A percentile compares a stretch with the other conserved stretches of the same genome.
Evolutionary conservation across 2,797 vertebrate genomes (phyloP).

Genomic region (Knipowitschia caucasica): DNA sequence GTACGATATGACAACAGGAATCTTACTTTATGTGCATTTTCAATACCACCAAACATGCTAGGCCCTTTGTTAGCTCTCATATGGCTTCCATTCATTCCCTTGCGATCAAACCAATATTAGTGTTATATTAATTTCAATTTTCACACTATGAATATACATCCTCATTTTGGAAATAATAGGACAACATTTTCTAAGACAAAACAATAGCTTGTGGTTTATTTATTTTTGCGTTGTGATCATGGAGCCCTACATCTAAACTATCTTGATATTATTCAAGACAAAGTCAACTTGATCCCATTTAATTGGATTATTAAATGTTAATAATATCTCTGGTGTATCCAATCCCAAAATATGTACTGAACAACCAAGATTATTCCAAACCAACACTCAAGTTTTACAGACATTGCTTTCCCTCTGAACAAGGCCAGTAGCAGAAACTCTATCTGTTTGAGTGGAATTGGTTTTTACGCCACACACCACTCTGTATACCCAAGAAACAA

Average conservation of each 20-base stretch:
- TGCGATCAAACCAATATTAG: no score
- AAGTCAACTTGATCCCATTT: no score
- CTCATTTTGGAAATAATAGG: no score
- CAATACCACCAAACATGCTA: conserved; percentile 43
- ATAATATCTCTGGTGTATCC: conserved; percentile 20
- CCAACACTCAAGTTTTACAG: conserved; percentile 25
- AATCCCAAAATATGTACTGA: conserved; percentile 57
- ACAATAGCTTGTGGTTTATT: no score
- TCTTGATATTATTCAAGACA: no score
- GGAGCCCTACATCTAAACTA: no score
- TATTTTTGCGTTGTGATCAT: no score
- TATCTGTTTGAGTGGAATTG: conserved; percentile 38
- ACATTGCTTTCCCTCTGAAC: conserved; percentile 31
- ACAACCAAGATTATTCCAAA: conserved; percentile 15
- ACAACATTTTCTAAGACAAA: no score
- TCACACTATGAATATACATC: no score
- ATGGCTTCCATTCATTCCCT: conserved; percentile 42
- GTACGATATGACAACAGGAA: conserved; percentile 54
- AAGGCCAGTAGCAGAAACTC: conserved; percentile 32
- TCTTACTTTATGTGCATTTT: conserved; percentile 46
- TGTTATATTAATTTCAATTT: no score
- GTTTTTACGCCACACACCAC: conserved; percentile 36
- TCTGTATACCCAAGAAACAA: conserved; percentile 38
- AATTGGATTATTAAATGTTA: no score
- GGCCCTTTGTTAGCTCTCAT: conserved; percentile 46